Percentiles rank a stretch among this genome's conserved stretches.
phyloP scores from a whole-genome alignment of 2,113 vertebrate genomes.

The Callocephalon fimbriatum region DNA sequence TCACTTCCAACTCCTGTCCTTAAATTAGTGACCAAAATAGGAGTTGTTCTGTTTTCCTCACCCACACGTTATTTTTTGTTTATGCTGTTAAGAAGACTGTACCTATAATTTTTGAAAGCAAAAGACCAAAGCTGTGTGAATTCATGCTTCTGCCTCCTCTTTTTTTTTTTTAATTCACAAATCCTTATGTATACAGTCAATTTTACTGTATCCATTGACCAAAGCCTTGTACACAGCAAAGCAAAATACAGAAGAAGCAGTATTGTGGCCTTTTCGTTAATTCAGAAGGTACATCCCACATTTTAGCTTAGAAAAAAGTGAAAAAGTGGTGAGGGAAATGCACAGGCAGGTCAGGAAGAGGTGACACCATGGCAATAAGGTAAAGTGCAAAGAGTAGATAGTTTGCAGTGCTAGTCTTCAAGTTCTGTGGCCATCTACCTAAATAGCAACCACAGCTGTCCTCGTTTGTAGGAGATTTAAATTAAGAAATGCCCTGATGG shows the following conservation, averaged over 20 bases:
- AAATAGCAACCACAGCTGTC: background rate
- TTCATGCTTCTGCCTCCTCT: background rate
- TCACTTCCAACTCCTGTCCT: background rate
- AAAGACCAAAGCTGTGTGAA: background rate
- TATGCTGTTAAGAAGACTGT: background rate
- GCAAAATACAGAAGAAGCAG: background rate
- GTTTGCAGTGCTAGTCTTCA: background rate
- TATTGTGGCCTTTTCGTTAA: background rate
- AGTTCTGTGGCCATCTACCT: background rate
- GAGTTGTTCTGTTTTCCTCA: background rate
- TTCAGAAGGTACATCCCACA: background rate
- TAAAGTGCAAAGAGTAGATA: background rate
- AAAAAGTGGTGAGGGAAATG: background rate
- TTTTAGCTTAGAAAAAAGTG: background rate
- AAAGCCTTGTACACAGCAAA: background rate
- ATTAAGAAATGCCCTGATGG: background rate
- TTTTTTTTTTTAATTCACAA: background rate
- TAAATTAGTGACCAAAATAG: background rate
- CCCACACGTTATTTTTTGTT: background rate
- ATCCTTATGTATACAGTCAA: background rate
- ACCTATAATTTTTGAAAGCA: background rate
- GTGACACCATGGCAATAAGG: background rate
- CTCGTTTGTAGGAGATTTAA: background rate
- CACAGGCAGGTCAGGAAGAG: background rate
- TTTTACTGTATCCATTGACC: background rate